Evolutionary conservation across 2,888 invertebrate genomes (phyloP).

Genomic region (Sphinx pinastri): DNA sequence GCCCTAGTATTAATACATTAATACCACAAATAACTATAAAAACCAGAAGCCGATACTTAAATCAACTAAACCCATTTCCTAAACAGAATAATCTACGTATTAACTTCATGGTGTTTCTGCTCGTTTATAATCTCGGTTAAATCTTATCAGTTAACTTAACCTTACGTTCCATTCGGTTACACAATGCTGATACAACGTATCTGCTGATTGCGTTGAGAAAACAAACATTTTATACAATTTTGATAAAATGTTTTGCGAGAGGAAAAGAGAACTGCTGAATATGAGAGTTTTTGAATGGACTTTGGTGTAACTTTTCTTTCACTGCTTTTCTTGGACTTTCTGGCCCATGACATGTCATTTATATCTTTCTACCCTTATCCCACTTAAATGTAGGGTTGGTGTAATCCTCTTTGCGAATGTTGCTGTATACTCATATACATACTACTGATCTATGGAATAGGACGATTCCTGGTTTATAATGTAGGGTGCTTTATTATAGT

Average conservation of each 20-base stretch:
- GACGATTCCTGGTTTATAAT: too few relatives aligned
- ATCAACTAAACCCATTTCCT: not conserved
- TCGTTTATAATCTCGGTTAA: constrained; percentile 52
- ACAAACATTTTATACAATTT: constrained; percentile 17
- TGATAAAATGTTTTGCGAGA: constrained; percentile 14
- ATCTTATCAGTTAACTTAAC: constrained; percentile 62
- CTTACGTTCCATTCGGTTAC: constrained; percentile 54
- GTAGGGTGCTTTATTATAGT: too few relatives aligned
- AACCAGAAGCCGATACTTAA: not conserved
- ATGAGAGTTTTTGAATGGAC: not conserved
- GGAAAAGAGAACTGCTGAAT: not conserved
- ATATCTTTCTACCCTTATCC: not conserved
- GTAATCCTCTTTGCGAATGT: not conserved
- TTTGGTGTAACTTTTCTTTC: not conserved
- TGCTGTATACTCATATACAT: too few relatives aligned
- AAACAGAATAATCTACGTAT: constrained; percentile 12
- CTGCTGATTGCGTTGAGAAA: constrained; percentile 22
- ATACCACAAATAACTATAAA: too few relatives aligned
- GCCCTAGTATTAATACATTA: too few relatives aligned
- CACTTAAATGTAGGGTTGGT: not conserved
- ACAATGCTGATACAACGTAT: constrained; percentile 42
- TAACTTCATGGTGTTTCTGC: constrained; percentile 33
- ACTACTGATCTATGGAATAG: too few relatives aligned
- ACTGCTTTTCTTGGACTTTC: not conserved
- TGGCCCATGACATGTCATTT: too few relatives aligned